phyloP scores from a whole-genome alignment of 2,797 vertebrate genomes.

The Hemitrygon akajei region DNA sequence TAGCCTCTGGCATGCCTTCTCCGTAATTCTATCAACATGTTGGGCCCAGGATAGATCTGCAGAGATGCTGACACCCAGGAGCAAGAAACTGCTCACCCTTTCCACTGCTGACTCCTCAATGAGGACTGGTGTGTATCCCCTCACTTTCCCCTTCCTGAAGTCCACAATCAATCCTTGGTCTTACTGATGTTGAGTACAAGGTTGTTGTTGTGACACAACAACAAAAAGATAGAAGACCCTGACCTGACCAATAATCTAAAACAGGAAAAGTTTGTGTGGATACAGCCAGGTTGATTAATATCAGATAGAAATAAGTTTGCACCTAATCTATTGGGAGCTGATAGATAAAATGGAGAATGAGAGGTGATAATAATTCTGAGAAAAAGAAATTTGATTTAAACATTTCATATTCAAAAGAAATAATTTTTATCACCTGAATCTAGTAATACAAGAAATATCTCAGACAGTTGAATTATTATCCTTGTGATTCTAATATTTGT shows the following conservation, averaged over 20 bases:
- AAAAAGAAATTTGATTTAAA: background rate
- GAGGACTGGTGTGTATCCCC: too few species aligned
- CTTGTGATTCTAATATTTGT: background rate
- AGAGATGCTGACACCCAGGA: too few species aligned
- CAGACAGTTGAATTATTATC: background rate
- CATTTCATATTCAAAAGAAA: background rate
- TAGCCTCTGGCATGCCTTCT: too few species aligned
- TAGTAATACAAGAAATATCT: background rate
- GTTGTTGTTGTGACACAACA: too few species aligned
- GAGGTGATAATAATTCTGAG: background rate
- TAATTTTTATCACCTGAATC: background rate
- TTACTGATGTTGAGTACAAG: too few species aligned
- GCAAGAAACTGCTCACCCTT: too few species aligned
- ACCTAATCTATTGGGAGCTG: background rate
- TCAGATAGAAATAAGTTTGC: background rate
- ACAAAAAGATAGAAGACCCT: background rate
- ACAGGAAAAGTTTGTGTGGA: background rate
- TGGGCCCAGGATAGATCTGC: too few species aligned
- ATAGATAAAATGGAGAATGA: background rate
- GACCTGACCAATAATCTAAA: background rate
- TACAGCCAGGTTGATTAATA: background rate
- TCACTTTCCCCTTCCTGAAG: too few species aligned
- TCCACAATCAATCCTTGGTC: too few species aligned
- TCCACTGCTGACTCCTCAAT: too few species aligned
- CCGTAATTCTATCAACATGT: too few species aligned